These are phyloP conservation scores for Calephelis virginiensis DNA, from an alignment of 1,140 invertebrate species.

Conservation along the genomic window DNA sequence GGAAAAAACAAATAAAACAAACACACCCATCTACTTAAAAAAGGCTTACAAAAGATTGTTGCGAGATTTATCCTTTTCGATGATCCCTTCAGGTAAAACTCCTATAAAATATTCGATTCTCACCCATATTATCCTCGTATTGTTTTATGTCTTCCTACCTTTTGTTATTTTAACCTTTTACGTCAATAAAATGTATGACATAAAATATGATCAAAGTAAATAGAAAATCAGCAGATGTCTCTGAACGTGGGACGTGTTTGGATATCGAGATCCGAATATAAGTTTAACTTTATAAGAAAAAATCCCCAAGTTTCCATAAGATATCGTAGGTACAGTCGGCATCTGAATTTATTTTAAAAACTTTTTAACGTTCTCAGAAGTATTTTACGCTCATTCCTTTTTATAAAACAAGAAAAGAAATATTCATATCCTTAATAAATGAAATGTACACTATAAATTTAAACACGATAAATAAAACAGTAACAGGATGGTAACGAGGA, in stretches of 20 bases:
- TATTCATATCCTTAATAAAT: too few relatives aligned
- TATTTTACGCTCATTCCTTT: too few relatives aligned
- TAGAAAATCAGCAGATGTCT: conserved; percentile 16
- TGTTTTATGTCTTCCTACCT: background rate
- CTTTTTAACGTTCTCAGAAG: too few relatives aligned
- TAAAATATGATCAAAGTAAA: conserved; percentile 12
- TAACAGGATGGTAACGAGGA: too few relatives aligned
- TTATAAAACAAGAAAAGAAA: too few relatives aligned
- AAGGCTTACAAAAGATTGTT: background rate
- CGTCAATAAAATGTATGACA: conserved; percentile 13
- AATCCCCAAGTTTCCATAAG: too few relatives aligned
- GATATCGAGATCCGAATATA: background rate
- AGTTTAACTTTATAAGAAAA: background rate
- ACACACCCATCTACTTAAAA: background rate
- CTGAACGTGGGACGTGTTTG: conserved; percentile 6
- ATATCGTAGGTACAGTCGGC: too few relatives aligned
- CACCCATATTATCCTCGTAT: background rate
- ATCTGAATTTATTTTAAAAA: too few relatives aligned
- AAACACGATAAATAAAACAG: too few relatives aligned
- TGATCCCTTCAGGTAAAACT: conserved; percentile 5
- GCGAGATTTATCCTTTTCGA: background rate
- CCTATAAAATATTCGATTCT: conserved; percentile 2
- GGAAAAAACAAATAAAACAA: background rate
- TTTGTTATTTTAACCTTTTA: conserved; percentile 3
- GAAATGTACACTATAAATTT: too few relatives aligned